Evolutionary conservation across 2,888 invertebrate genomes (phyloP).

Genomic region (Conomelus anceps): DNA sequence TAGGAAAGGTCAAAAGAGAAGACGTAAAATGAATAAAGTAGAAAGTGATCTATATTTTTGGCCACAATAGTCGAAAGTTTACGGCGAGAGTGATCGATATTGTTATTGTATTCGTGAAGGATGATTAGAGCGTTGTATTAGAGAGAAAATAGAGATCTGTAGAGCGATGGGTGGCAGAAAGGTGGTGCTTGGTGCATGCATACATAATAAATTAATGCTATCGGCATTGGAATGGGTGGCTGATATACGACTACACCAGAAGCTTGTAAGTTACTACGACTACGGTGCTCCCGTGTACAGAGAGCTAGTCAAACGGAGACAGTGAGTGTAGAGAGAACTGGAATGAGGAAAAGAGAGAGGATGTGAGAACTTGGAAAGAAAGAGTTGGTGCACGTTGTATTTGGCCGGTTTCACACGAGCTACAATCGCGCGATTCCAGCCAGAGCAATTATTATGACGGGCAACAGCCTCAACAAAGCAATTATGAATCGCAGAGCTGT

Average conservation of each 20-base stretch:
- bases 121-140: neutral
- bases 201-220: neutral
- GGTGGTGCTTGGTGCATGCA: neutral
- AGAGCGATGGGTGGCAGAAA: neutral
- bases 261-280: neutral
- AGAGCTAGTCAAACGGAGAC: neutral
- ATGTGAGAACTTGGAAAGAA: no score
- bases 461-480: no score
- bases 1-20: no score
- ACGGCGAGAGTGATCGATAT: neutral
- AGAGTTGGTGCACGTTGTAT: no score
- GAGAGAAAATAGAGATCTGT: neutral
- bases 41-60: no score
- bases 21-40: neutral
- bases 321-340: neutral
- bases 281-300: neutral
- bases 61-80: no score
- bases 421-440: no score
- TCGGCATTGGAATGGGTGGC: neutral
- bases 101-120: neutral
- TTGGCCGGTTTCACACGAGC: no score
- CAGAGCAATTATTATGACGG: no score
- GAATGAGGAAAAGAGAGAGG: neutral
- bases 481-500: no score
- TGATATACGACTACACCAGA: neutral